These are phyloP conservation scores for Lates calcarifer DNA, from an alignment of 2,113 vertebrate species.

Conservation along the genomic window DNA sequence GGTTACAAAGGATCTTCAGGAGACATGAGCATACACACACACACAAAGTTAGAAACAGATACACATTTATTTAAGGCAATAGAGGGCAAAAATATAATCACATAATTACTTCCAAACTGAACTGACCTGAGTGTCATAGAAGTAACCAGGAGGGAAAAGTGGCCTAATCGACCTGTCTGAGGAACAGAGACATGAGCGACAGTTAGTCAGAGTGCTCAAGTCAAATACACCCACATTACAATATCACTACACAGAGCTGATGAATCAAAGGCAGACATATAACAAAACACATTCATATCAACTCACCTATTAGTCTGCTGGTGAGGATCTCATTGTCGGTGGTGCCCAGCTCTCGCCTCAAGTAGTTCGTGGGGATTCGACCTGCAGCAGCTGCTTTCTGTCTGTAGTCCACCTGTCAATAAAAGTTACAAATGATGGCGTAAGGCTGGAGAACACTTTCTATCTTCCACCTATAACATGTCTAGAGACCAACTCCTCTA, in stretches of 20 bases:
- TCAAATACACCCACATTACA: neutral
- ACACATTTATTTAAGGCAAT: neutral
- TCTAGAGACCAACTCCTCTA: neutral
- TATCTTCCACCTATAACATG: neutral
- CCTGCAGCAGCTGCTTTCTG: conserved; percentile 98
- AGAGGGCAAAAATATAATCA: neutral
- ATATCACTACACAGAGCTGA: neutral
- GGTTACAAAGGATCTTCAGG: conserved; percentile 93
- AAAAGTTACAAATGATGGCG: neutral
- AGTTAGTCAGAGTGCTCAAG: neutral
- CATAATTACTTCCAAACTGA: neutral
- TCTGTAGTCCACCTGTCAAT: conserved; percentile 94
- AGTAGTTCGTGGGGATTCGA: conserved; percentile 97
- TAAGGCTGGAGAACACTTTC: neutral
- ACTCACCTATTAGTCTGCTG: conserved; percentile 95
- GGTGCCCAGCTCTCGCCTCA: conserved; percentile 92
- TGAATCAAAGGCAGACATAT: neutral
- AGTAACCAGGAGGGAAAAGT: conserved; percentile 95
- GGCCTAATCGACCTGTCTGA: conserved; percentile 95
- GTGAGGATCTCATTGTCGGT: conserved; percentile 96
- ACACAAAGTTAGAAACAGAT: neutral
- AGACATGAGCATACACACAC: neutral
- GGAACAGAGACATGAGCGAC: conserved; percentile 43
- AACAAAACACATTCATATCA: neutral
- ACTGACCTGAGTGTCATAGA: conserved; percentile 97